These are phyloP conservation scores for Chrysoperla carnea DNA, from an alignment of 1,140 invertebrate species.

Conservation along the genomic window DNA sequence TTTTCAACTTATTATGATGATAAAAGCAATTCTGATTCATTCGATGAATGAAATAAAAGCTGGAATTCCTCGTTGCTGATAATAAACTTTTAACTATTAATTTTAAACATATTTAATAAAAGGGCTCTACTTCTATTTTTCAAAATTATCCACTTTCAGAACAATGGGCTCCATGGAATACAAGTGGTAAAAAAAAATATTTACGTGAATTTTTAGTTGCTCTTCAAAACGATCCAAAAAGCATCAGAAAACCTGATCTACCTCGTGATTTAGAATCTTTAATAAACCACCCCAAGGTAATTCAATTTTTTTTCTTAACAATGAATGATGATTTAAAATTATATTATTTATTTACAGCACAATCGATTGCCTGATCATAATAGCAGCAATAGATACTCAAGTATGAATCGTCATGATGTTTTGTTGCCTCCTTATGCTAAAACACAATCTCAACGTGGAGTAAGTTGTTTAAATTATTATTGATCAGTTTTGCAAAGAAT, in stretches of 20 bases:
- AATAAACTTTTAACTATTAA: conserved; percentile 1
- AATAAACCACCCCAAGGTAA: conserved; percentile 6
- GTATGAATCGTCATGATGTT: conserved; percentile 8
- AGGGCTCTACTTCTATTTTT: no score
- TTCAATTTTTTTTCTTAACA: conserved; percentile 13
- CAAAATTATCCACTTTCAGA: no score
- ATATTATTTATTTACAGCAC: no score
- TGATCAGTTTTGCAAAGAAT: no score
- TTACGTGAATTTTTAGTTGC: conserved; percentile 60
- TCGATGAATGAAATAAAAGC: conserved; percentile 1
- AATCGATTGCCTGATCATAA: no score
- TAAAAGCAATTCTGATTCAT: conserved; percentile 1
- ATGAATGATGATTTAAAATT: no score
- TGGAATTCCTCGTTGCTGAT: conserved; percentile 10
- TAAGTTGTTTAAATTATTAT: no score
- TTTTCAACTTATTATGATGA: conserved; percentile 4
- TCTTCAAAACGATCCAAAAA: conserved; percentile 52
- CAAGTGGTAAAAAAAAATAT: conserved; percentile 64
- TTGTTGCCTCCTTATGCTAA: conserved; percentile 3
- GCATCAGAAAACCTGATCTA: conserved; percentile 51
- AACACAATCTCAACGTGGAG: conserved; percentile 4
- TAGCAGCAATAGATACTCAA: no score
- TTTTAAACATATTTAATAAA: not conserved
- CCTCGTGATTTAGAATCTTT: conserved; percentile 8
- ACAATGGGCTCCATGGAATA: conserved; percentile 75